Evolutionary conservation across 2,797 vertebrate genomes (phyloP).

Genomic region (Lepus townsendii): DNA sequence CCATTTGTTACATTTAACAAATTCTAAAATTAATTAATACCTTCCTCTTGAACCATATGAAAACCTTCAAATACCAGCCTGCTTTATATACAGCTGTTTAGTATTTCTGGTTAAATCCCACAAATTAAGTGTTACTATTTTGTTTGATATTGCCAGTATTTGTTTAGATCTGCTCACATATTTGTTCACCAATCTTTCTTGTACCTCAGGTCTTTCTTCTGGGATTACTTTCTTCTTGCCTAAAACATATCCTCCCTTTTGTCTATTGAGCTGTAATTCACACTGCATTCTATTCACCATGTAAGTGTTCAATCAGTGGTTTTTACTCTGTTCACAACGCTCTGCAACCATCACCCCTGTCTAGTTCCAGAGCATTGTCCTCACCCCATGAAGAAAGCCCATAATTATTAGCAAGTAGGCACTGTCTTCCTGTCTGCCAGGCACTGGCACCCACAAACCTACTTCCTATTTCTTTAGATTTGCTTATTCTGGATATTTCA

Average conservation of each 20-base stretch:
- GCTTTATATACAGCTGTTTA: not conserved
- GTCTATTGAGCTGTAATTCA: not conserved
- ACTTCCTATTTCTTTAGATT: not conserved
- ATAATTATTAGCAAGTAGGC: not conserved
- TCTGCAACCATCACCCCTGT: not conserved
- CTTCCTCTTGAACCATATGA: not conserved
- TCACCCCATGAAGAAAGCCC: not conserved
- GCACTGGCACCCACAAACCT: not conserved
- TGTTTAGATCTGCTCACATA: not conserved
- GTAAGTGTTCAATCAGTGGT: not conserved
- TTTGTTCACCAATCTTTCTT: constrained; percentile 16
- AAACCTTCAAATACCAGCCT: not conserved
- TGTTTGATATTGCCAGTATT: not conserved
- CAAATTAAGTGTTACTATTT: not conserved
- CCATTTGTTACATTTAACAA: not conserved
- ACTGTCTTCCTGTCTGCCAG: no score
- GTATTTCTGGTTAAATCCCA: not conserved
- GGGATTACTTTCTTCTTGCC: not conserved
- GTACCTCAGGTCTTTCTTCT: not conserved
- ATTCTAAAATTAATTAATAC: not conserved
- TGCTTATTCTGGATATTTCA: not conserved
- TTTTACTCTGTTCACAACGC: not conserved
- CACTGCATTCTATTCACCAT: not conserved
- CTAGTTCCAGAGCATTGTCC: not conserved
- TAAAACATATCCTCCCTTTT: not conserved